A percentile compares a stretch with the other conserved stretches of the same genome.
phyloP scores from a whole-genome alignment of 2,797 vertebrate genomes.

The Fistularia commersonii region DNA sequence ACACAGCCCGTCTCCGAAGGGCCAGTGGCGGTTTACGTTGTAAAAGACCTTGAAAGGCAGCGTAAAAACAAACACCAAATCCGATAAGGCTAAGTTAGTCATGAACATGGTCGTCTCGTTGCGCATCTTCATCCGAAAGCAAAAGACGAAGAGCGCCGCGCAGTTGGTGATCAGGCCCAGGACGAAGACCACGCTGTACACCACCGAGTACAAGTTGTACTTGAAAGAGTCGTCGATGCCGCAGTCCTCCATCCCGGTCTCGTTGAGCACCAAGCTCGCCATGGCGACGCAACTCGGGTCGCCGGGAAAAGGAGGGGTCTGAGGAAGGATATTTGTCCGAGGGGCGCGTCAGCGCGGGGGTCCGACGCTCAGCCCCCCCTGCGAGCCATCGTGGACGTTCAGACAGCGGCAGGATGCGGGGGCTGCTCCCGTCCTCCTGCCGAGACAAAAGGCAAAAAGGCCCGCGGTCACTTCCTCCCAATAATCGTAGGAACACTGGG shows the following conservation, averaged over 20 bases:
- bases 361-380: conserved; percentile 41
- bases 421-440: conserved; percentile 49
- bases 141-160: conserved; percentile 93
- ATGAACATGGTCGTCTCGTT: conserved; percentile 97
- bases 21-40: conserved; percentile 95
- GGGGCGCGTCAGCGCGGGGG: conserved; percentile 49
- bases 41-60: conserved; percentile 98
- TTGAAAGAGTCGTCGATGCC: conserved; percentile 96
- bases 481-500: conserved; percentile 42
- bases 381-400: conserved; percentile 50
- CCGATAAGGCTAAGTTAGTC: conserved; percentile 93
- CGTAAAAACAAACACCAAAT: conserved; percentile 93
- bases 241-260: conserved; percentile 88
- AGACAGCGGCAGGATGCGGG: conserved; percentile 42
- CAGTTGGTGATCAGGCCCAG: conserved; percentile 95
- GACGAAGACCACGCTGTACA: conserved; percentile 95
- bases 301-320: conserved; percentile 1
- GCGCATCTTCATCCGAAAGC: conserved; percentile 91
- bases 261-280: conserved; percentile 79
- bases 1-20: conserved; percentile 91
- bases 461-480: conserved; percentile 53
- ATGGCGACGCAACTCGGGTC: conserved; percentile 39
- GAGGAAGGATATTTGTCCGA: conserved; percentile 20
- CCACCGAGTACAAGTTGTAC: conserved; percentile 92
- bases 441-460: conserved; percentile 55